Evolutionary conservation across 2,888 invertebrate genomes (phyloP), one percentile per base, ranked within the genome.

Genomic region (Macropis europaea): DNA sequence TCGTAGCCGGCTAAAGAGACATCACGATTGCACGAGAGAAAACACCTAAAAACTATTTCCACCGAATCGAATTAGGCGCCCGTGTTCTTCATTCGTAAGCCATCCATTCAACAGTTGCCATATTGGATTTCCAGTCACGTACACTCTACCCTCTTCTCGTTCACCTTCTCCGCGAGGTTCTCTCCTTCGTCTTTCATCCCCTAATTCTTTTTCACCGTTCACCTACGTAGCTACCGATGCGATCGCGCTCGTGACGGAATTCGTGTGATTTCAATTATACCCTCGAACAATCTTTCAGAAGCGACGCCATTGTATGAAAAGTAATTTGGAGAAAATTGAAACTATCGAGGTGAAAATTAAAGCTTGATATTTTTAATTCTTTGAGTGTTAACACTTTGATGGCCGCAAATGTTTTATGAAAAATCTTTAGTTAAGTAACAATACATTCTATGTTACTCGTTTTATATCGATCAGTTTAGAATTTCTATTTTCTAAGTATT

Each of bases 61-160:
- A 70, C 71, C 73, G 76, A 86, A 87, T 87, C 77, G 84, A 88
- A 86, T 87, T 83, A 83, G 81, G 64, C 73, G 82, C 54, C 48
- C 85, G 84, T 85, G 86, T 82, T 85, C 81, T 79, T 81, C 85
- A 84, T 85, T 75, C 76, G 78, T 72, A 79, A 83, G 77, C 77
- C 71, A 76, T 81, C 77, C 77, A 86, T 87, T 87, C 84, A 86
- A 85, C 85, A 85, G 86, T 83, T 84, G 80, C 82, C 76, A 30
- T 70, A 57, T 86, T 71, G 57, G 76, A 61, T 77, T 81, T 70
- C 86, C 64, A 69, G 68, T 79, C 88, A 87, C 87, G 87, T 83
- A 76, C 75, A 67, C 64, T 57, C 45, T 22, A 40, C 30, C 28
- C 15, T 11, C 28, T 24, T 53, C 48, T 56, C 45, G 24, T 47